Evolutionary conservation across 2,797 vertebrate genomes (phyloP).

Genomic region (Macroramphosus scolopax): DNA sequence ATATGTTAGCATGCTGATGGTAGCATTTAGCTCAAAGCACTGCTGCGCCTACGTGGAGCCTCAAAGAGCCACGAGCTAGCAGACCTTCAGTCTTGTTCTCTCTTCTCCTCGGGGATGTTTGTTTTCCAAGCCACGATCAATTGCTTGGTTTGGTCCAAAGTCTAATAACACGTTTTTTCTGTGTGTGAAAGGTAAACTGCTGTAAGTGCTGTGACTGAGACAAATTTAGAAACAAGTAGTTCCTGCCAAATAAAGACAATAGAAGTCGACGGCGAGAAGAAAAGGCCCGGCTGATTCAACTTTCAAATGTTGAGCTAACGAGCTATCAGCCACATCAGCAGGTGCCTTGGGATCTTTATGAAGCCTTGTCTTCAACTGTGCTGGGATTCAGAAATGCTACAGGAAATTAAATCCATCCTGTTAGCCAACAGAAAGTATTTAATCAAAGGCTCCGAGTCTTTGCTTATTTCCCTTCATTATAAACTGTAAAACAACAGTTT

Average conservation of each 20-base stretch:
- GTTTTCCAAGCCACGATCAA: slow-evolving; percentile 2
- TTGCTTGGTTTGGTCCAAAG: neutral
- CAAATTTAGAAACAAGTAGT: slow-evolving; percentile 33
- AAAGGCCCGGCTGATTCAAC: slow-evolving; percentile 32
- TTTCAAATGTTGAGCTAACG: slow-evolving; percentile 57
- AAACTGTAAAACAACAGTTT: slow-evolving; percentile 29
- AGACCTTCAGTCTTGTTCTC: neutral
- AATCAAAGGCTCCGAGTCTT: slow-evolving; percentile 34
- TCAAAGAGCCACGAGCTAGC: neutral
- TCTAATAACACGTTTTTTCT: slow-evolving; percentile 3
- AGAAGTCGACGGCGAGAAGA: slow-evolving; percentile 28
- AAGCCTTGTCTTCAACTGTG: slow-evolving; percentile 26
- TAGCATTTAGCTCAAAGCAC: neutral
- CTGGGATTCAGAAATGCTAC: slow-evolving; percentile 35
- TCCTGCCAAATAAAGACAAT: slow-evolving; percentile 38
- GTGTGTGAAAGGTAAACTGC: slow-evolving; percentile 16
- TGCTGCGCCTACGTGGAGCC: no score
- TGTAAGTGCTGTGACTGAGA: slow-evolving; percentile 19
- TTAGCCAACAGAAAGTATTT: slow-evolving; percentile 43
- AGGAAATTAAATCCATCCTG: slow-evolving; percentile 41
- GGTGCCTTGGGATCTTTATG: slow-evolving; percentile 42
- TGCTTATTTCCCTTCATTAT: slow-evolving; percentile 45
- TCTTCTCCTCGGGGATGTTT: neutral
- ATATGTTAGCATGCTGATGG: neutral
- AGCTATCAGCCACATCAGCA: slow-evolving; percentile 45